Base-by-base conservation (phyloP, 2,888 invertebrate genomes). In the Matsumyia berberina region DNA sequence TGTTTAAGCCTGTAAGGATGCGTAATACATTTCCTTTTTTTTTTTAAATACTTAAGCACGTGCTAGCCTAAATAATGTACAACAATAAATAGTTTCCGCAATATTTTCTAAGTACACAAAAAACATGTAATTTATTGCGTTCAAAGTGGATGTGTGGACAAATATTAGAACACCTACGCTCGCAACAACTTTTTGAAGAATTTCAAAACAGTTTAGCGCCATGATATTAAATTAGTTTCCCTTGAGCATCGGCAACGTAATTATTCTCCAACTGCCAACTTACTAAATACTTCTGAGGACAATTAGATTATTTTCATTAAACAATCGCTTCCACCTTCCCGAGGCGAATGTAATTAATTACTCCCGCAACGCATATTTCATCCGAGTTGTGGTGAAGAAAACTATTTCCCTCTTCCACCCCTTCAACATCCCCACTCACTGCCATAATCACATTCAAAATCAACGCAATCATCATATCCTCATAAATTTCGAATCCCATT, bases 391-490 rank as follows among this genome's bases (percentile, higher is more conserved):
- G 46, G 9, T 8, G 17, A 15, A 17, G 44, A 11, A 46, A 46
- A 24, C 46, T 46, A 46, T 11, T 46, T n/a, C 17, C 46, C n/a
- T 46, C 46, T 24, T 31, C 0, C 7, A 53, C 15, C 29, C n/a
- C 31, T 31, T 9, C n/a, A 12, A 15, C 53, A 31, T n/a, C 31
- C n/a, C n/a, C 29, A 2, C 12, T 39, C 8, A 11, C 31, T 15
- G 15, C 11, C 31, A 42, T 60, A 60, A 60, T 44, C 29, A 11
- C 11, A 60, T 60, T 60, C 42, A 39, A 44, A 60, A 60, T 60
- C 42, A 60, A 60, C 44, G 44, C 44, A 60, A 11, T 60, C 44
- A 60, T 60, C 42, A 58, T 42, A 58, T 58, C 42, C 58, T 42
- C 44, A 60, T 60, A 60, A 60, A 60, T 60, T 60, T 19, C 11